A percentile compares a stretch with the other conserved stretches of the same genome.
Conservation (phyloP, 2,113 vertebrate genomes). For the Centrocercus urophasianus region DNA sequence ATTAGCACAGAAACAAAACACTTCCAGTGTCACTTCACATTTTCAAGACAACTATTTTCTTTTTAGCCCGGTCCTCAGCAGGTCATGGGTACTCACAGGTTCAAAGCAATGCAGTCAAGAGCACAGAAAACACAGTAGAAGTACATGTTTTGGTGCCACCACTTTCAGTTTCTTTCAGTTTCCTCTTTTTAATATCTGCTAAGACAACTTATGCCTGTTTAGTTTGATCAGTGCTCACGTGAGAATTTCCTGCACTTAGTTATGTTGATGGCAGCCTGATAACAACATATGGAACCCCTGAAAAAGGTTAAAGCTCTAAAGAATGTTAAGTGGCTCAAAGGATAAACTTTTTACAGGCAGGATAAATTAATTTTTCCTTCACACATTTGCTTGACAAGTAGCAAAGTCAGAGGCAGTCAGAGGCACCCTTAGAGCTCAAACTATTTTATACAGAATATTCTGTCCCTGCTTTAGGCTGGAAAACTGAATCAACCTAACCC, state of each 20-base stretch:
- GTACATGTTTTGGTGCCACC: neutral
- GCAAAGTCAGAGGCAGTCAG: neutral
- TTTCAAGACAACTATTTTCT: constrained; percentile 62
- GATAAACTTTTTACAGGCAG: neutral
- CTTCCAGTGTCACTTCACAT: constrained; percentile 72
- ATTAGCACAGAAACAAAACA: constrained; percentile 68
- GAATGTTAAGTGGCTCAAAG: neutral
- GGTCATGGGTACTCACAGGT: neutral
- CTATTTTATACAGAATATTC: neutral
- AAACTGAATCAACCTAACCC: neutral
- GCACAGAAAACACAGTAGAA: neutral
- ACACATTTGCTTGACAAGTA: neutral
- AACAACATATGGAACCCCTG: neutral
- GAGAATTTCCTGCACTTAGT: constrained; percentile 39
- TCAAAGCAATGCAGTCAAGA: neutral
- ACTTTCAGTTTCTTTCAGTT: neutral
- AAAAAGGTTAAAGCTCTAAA: neutral
- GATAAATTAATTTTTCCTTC: neutral
- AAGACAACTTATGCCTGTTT: neutral
- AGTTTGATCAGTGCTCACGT: neutral
- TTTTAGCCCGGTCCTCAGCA: neutral
- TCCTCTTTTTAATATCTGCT: neutral
- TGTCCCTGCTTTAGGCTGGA: neutral
- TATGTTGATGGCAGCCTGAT: constrained; percentile 41
- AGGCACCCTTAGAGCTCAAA: neutral